phyloP scores from a whole-genome alignment of 2,113 vertebrate genomes.

The Sinocyclocheilus rhinocerous region DNA sequence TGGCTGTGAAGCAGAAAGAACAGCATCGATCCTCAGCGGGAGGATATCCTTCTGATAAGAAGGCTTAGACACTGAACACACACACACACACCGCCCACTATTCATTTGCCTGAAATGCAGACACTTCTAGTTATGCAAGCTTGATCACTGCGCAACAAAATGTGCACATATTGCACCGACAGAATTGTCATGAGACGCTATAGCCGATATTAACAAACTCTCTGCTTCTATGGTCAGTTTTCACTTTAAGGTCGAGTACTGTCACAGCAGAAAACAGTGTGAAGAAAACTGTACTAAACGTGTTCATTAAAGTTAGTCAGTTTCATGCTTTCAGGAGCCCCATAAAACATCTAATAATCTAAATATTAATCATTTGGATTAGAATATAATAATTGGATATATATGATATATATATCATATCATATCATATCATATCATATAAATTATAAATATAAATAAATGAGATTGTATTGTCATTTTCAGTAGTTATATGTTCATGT shows the following conservation, averaged over 20 bases:
- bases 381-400: too few species aligned
- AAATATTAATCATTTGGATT: too few species aligned
- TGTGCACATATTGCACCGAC: neutral
- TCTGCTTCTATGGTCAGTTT: neutral
- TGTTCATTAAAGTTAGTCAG: too few species aligned
- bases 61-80: constrained; percentile 25
- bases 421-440: too few species aligned
- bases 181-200: neutral
- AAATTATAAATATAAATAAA: too few species aligned
- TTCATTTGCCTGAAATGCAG: neutral
- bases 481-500: too few species aligned
- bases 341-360: too few species aligned
- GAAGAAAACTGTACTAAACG: too few species aligned
- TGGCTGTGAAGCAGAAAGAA: constrained; percentile 12
- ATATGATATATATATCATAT: too few species aligned
- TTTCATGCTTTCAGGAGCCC: too few species aligned
- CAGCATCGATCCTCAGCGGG: constrained; percentile 26
- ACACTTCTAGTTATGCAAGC: neutral
- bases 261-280: too few species aligned
- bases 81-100: neutral
- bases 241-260: neutral
- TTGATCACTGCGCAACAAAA: neutral
- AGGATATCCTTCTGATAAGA: constrained; percentile 46
- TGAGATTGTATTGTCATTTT: too few species aligned
- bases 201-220: neutral